Evolutionary conservation across 1,140 invertebrate genomes (phyloP), one percentile per base, ranked within the genome.

Genomic region (Pollicipes pollicipes): DNA sequence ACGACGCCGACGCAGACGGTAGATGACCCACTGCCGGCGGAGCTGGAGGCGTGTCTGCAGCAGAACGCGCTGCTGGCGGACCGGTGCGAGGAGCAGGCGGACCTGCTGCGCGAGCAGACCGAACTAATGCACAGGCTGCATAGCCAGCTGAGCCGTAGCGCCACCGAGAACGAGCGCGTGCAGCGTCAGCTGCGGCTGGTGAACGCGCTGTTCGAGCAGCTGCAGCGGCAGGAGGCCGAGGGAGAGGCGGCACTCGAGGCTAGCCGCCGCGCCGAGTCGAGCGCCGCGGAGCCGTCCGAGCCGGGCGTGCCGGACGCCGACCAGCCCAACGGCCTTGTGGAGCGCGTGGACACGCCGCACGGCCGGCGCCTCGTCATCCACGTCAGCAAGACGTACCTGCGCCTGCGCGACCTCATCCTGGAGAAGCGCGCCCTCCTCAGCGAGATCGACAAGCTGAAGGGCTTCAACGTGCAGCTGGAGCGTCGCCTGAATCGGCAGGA

Each of bases 371-470:
- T 87, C 64, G 90, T 91, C 45, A 84, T 91, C 75, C 91, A 89
- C 75, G 90, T 93, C 71, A 92, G 90, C 80, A 89, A 90, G 80
- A 94, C 91, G 64, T 94, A 91, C 76, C 89, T 93, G 66, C 85
- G 89, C 76, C 79, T 94, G 68, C 92, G 92, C 81, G 88, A 91
- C 81, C 81, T 94, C 37, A 94, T 94, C 71, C 78, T 93, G 68
- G 90, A 93, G 78, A 93, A 93, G 76, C 88, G 92, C 76, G 84
- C 86, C 30, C 80, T 94, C 66, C 86, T 91, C 70, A 90, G 90
- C 76, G 90, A 94, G 81, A 88, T 91, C 72, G 87, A 85, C 71
- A 83, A 87, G 31, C 83, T 93, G 81, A 93, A 92, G 77, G 87
- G 89, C 73, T 80, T 94, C 1, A 93, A 93, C 78, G 82, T 82